These are phyloP conservation scores for Troides helena DNA, from an alignment of 2,888 invertebrate species.

Conservation along the genomic window DNA sequence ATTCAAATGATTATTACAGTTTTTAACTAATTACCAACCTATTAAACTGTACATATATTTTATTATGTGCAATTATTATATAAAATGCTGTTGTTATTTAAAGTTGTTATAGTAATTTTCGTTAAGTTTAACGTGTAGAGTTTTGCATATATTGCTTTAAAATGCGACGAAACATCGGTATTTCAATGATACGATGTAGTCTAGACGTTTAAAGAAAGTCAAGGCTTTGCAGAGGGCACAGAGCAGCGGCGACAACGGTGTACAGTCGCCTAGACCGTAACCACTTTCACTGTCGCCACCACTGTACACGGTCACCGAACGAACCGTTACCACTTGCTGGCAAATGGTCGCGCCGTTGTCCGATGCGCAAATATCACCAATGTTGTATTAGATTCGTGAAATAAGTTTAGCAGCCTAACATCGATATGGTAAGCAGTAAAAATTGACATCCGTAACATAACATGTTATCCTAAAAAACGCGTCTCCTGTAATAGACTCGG, in stretches of 20 bases:
- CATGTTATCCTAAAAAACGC: too few relatives aligned
- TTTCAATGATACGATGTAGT: background rate
- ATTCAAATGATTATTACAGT: too few relatives aligned
- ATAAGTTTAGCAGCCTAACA: too few relatives aligned
- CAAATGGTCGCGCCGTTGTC: slow-evolving; percentile 24
- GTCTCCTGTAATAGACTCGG: too few relatives aligned
- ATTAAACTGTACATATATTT: too few relatives aligned
- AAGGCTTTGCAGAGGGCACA: slow-evolving; percentile 22
- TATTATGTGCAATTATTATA: too few relatives aligned
- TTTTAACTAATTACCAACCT: too few relatives aligned
- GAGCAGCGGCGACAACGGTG: slow-evolving; percentile 32
- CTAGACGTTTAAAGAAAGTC: slow-evolving; percentile 19
- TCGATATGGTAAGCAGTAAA: too few relatives aligned
- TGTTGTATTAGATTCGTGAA: background rate
- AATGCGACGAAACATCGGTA: background rate
- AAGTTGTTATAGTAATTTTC: too few relatives aligned
- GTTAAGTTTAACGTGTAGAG: background rate
- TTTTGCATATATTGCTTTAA: background rate
- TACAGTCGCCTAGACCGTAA: slow-evolving; percentile 53
- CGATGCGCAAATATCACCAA: slow-evolving; percentile 31
- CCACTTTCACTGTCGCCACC: slow-evolving; percentile 72
- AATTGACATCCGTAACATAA: too few relatives aligned
- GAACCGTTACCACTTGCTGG: slow-evolving; percentile 32
- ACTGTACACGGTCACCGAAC: slow-evolving; percentile 42
- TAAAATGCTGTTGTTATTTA: too few relatives aligned